Evolutionary conservation across 1,140 invertebrate species (phyloP), one percentile per base, ranked within the genome.

Genomic region (Drosophila carrolli): DNA sequence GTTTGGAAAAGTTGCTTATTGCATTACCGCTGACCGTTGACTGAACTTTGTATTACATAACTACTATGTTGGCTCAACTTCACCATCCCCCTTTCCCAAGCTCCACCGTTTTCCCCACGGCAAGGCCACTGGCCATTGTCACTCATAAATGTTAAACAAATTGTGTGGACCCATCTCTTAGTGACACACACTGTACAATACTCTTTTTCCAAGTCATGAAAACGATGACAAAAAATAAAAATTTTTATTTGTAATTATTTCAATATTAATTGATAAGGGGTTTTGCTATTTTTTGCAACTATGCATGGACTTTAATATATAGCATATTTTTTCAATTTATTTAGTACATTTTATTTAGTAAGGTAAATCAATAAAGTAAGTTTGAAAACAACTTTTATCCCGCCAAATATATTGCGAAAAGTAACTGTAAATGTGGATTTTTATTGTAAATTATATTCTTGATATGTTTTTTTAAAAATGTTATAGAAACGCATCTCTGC

Each of bases 1-100:
- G 76, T 86, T 86, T 78, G 51, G 47, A 78, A 81, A 81, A 82
- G 66, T 86, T 82, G 66, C 66, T 76, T 79, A 86, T 86, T 86
- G 75, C 83, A 88, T 86, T 86, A 86, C 47, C 72, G 59, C 66
- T 76, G 47, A 85, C 83, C 76, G 48, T 60, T 56, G 62, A 63
- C 62, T 82, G 62, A 86, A 86, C 71, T 82, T 86, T 83, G 85
- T 75, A 60, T 75, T 78, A 71, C 62, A 67, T 59, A 65, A 70
- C 47, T 54, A 54, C 55, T 38, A 35, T 67, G 53, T 60, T 61
- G 50, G 75, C 59, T 76, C 57, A 86, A 86, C 71, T 75, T 63
- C 48, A n/a, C 5, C 19, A 47, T n/a, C 38, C 19, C 44, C 46
- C 6, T 11, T 16, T n/a, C 4, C 2, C 57, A 32, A 32, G 7